These are phyloP conservation scores for Cetonia aurata DNA, from an alignment of 2,888 invertebrate species.

Conservation along the genomic window DNA sequence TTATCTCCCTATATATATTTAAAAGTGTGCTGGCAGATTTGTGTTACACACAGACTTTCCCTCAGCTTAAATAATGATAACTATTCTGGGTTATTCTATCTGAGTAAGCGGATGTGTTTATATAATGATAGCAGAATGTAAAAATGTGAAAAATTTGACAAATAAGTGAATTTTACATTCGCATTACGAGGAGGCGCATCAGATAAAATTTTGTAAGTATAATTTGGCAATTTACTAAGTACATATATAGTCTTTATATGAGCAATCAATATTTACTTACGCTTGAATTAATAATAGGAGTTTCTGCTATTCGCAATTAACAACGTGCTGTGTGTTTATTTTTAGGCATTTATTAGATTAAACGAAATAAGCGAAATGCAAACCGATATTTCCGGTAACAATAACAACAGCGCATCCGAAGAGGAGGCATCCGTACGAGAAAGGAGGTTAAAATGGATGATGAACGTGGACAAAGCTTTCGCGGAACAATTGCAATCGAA, in stretches of 20 bases:
- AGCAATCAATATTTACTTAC: no score
- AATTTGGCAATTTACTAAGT: no score
- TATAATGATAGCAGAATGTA: constrained; percentile 4
- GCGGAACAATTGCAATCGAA: constrained; percentile 29
- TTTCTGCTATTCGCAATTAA: no score
- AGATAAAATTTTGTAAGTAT: no score
- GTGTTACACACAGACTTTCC: constrained; percentile 22
- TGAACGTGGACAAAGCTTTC: constrained; percentile 26
- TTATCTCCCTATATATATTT: not conserved
- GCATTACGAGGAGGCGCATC: not conserved
- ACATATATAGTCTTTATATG: no score
- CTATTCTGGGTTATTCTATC: constrained; percentile 4
- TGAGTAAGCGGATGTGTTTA: constrained; percentile 22
- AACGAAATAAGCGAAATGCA: not conserved
- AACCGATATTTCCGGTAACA: constrained; percentile 7
- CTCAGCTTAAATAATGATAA: constrained; percentile 20
- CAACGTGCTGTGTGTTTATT: not conserved
- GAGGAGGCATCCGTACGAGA: constrained; percentile 9
- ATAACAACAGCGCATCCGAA: not conserved
- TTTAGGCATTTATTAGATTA: not conserved
- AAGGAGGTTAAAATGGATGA: constrained; percentile 28
- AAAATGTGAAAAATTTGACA: not conserved
- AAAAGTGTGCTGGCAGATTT: constrained; percentile 27
- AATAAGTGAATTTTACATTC: not conserved
- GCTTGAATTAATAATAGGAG: no score